These are phyloP conservation scores for Austrofundulus limnaeus DNA, from an alignment of 2,113 vertebrate genomes.

Conservation along the genomic window DNA sequence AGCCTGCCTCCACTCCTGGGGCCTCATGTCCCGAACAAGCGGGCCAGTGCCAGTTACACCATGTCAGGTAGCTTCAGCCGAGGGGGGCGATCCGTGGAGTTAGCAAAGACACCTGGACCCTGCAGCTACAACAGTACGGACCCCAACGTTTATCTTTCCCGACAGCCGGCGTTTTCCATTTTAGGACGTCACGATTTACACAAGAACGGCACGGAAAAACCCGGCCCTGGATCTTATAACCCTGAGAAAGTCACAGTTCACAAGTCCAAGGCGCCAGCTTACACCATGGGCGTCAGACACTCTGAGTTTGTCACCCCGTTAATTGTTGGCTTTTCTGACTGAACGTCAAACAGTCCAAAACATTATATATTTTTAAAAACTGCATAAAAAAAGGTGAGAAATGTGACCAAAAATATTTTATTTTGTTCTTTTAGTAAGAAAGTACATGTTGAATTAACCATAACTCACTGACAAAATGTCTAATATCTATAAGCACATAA, in stretches of 20 bases:
- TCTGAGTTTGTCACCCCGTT: conserved; percentile 79
- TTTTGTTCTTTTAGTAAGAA: conserved; percentile 47
- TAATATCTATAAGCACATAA: conserved; percentile 43
- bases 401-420: conserved; percentile 47
- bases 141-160: conserved; percentile 76
- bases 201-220: conserved; percentile 60
- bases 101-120: conserved; percentile 80
- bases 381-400: background rate
- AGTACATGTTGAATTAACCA: conserved; percentile 25
- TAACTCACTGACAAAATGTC: conserved; percentile 26
- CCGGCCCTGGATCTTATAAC: conserved; percentile 83
- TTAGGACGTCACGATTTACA: conserved; percentile 72
- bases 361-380: too few species aligned
- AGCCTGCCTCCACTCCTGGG: conserved; percentile 83
- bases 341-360: conserved; percentile 9
- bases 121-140: conserved; percentile 82
- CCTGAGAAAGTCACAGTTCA: conserved; percentile 80
- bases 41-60: conserved; percentile 81
- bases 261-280: conserved; percentile 79
- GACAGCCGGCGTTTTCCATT: conserved; percentile 83
- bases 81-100: conserved; percentile 75
- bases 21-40: conserved; percentile 75
- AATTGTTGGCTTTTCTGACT: conserved; percentile 63
- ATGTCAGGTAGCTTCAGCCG: conserved; percentile 67
- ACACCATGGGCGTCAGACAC: conserved; percentile 82